These are phyloP conservation scores for Rhagonycha lutea DNA, from an alignment of 2,888 invertebrate species.

Conservation along the genomic window DNA sequence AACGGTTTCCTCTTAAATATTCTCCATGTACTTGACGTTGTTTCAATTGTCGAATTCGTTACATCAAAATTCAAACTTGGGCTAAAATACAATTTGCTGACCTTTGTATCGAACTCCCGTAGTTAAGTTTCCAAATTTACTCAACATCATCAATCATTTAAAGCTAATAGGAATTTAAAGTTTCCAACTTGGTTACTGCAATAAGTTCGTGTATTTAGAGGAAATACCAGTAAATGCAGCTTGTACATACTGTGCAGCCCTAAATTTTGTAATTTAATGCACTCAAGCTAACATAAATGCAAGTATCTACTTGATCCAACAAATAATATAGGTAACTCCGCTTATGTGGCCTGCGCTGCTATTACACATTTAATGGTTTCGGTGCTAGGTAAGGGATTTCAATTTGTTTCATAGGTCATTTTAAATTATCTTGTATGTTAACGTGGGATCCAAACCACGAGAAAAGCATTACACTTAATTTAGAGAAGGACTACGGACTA, in stretches of 20 bases:
- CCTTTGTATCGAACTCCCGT: slow-evolving; percentile 10
- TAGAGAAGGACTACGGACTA: too few relatives aligned
- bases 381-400: too few relatives aligned
- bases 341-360: neutral
- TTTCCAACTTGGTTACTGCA: slow-evolving; percentile 7
- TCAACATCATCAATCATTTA: slow-evolving; percentile 21
- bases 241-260: neutral
- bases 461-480: too few relatives aligned
- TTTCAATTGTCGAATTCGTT: neutral
- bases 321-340: neutral
- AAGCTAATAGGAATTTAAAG: slow-evolving; percentile 21
- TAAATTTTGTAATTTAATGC: neutral
- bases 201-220: neutral
- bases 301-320: neutral
- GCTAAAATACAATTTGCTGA: slow-evolving; percentile 5
- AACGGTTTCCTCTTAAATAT: slow-evolving; percentile 4
- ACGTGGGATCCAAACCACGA: too few relatives aligned
- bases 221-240: neutral
- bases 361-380: neutral
- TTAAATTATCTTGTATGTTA: too few relatives aligned
- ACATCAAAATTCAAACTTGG: neutral
- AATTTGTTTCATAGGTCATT: neutral
- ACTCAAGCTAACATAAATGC: neutral
- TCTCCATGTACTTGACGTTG: neutral
- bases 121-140: neutral